Evolutionary conservation across 2,797 vertebrate species (phyloP), one percentile per base, ranked within the genome.

Genomic region (Dipus sagitta): DNA sequence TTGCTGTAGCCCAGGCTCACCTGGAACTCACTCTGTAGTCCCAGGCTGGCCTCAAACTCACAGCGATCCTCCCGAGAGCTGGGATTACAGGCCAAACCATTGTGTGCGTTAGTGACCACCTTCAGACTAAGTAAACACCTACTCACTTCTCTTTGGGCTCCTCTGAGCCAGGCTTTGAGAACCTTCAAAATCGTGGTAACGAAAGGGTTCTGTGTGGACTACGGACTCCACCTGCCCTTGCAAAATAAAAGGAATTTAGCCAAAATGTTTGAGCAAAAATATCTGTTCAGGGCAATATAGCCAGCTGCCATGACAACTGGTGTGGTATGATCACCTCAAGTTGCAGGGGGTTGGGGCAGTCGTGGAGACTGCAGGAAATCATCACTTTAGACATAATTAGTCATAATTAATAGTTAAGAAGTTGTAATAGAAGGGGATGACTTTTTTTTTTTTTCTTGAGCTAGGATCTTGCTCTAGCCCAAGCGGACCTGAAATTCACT

Each of bases 281-380:
- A 47, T 47, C 47, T 10, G 47, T 47, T 47, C 11, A 2, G 6
- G 0, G 64, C 42, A 85, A 77, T 68, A 28, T 34, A 65, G 64
- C 83, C 87, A 32, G 0, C 6, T 47, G n/a, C 78, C 42, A 13
- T 34, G 47, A 74, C 72, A 93, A 68, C 77, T n/a, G 6, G 0
- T 1, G 0, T 3, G 1, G 30, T 0, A 0, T 1, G 15, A 30
- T 3, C 0, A 0, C 78, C 58, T 86, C 52, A 23, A 3, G 28
- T 15, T 0, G 2, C 58, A 58, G 34, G 60, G 54, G 38, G 10
- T 14, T 26, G 68, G 18, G 54, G 5, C 32, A 26, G n/a, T 20
- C 3, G 1, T 18, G 3, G 76, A 12, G 42, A 17, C 10, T 2
- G 0, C 24, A 0, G 13, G 23, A 17, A 70, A 34, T 17, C 17